Evolutionary conservation across 2,797 vertebrate species (phyloP), one percentile per base, ranked within the genome.

Genomic region (Thripadectes ignobilis): DNA sequence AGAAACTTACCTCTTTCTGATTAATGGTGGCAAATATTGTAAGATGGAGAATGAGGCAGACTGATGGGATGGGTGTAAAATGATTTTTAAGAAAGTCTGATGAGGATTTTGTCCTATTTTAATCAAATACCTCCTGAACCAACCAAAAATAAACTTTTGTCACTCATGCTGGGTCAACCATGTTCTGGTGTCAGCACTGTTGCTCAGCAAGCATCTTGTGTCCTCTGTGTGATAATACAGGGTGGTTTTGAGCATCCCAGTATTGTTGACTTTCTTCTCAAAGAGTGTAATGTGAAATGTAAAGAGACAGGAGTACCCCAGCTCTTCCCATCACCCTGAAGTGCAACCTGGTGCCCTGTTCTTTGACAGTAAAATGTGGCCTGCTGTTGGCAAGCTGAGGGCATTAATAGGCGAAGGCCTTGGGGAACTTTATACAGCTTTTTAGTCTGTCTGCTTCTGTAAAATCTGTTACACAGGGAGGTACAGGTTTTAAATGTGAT

Each of bases 401-500:
- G 39, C 61, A 93, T 95, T 89, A 92, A 72, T 85, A 96, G 87
- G 24, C 65, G 85, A 79, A 95, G 73, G 59, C 46, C 3, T 0
- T 87, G 83, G 83, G 82, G 93, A 89, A 92, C 52, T 74, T 87
- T 43, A 59, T 43, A 59, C 48, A 86, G 52, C 51, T 85, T 91
- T 95, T 92, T 85, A 23, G 79, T 66, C 63, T 88, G 78, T 69
- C 77, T 72, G 57, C 39, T 72, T 81, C 88, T 94, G 45, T 78
- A 32, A 88, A 81, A 59, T 74, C 75, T 82, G 69, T 77, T 88
- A 57, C 1, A 0, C 20, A 22, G 82, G 72, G 41, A 88, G 63
- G 57, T 85, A 21, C 30, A 6, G 55, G 74, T 93, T 87, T 90
- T 51, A 91, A 96, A 92, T 2, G 6, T 88, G 95, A 95, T 92